phyloP scores from a whole-genome alignment of 30 jellyfish, hydroid and myxozoan genomes.

The Chironex yamaguchii region DNA sequence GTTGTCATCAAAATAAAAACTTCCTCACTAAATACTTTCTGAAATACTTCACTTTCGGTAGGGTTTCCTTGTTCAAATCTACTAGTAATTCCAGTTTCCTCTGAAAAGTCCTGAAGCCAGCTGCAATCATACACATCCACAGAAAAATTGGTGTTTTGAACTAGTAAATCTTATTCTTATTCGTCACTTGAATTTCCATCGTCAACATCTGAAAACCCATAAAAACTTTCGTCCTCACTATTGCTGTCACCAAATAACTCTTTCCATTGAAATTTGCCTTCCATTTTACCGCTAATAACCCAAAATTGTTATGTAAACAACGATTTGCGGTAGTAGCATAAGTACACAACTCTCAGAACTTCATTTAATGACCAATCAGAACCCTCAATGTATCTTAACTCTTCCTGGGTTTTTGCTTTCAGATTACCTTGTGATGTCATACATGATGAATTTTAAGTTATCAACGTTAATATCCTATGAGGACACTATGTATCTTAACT shows the following conservation, averaged over 20 bases:
- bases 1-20: neutral
- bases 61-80: too few species aligned
- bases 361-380: too few species aligned
- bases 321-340: too few species aligned
- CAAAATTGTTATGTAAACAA: neutral
- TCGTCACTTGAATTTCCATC: neutral
- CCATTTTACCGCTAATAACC: neutral
- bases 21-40: neutral
- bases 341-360: too few species aligned
- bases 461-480: too few species aligned
- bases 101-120: slow-evolving; percentile 9
- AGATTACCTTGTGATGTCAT: too few species aligned
- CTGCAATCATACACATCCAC: neutral
- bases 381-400: too few species aligned
- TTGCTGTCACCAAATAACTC: slow-evolving; percentile 20
- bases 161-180: neutral
- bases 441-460: too few species aligned
- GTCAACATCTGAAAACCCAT: slow-evolving; percentile 16
- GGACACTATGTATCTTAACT: too few species aligned
- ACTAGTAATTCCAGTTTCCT: neutral
- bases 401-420: too few species aligned
- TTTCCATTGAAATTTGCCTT: neutral
- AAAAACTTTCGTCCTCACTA: slow-evolving; percentile 38
- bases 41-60: neutral
- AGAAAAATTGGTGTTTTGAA: neutral